Base-by-base conservation (phyloP, 2,888 invertebrate genomes). In the Molanna angustata region DNA sequence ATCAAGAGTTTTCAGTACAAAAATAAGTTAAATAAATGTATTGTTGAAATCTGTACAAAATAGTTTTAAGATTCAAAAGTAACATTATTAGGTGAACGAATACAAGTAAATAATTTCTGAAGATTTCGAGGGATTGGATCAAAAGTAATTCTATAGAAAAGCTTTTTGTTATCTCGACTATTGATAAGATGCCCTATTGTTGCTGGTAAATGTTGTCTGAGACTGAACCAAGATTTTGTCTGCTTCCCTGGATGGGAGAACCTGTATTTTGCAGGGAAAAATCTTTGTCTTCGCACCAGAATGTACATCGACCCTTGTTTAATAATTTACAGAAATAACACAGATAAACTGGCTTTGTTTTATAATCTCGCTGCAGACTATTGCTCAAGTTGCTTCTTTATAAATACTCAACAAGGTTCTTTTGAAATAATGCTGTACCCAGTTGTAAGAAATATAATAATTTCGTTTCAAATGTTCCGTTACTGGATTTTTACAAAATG, bases 311-410 rank as follows among this genome's bases (percentile, higher is more conserved):
- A 44, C 47, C 52, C 44, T 44, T 37, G 55, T 49, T 56, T 48
- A 56, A 56, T 56, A 56, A 52, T 56, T 56, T 56, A 56, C 54
- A 56, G 55, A 52, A 56, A 56, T 56, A 56, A 56, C 51, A 56
- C 47, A 52, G 51, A 56, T 56, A 56, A 52, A 56, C 48, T 51
- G 51, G 47, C 47, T 54, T 56, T 56, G 52, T 56, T 52, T 52
- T 42, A 45, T 35, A 43, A 53, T 37, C 18, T 37, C 3, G 47
- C 48, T 18, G 48, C 32, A 21, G 37, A 37, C 37, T 17, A 37
- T 4, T 9, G 16, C 4, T 37, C 17, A 37, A 37, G 37, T 37
- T 37, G 37, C 37, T 4, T 37, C 18, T 37, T 37, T 27, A 11
- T 27, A n/a, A n/a, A n/a, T n/a, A n/a, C n/a, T n/a, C n/a, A n/a